A percentile compares a stretch with the other conserved stretches of the same genome.
Conservation (phyloP, 2,888 invertebrate genomes). For the Ferrisia virgata region DNA sequence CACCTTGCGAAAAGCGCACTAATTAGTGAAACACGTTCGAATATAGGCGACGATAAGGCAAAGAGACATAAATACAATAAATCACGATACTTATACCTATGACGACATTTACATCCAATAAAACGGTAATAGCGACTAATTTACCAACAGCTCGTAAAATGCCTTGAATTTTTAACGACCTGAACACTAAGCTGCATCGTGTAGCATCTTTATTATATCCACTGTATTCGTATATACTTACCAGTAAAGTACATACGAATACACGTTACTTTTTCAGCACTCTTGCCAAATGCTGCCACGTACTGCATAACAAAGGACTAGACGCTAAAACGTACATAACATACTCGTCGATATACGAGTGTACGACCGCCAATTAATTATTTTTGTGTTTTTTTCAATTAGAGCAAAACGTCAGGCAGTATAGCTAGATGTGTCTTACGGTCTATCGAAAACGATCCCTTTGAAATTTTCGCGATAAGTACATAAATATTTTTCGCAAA, state of each 20-base stretch:
- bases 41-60: too few relatives aligned
- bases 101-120: slow-evolving; percentile 3
- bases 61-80: background rate
- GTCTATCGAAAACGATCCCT: slow-evolving; percentile 7
- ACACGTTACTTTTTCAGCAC: too few relatives aligned
- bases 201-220: too few relatives aligned
- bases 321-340: background rate
- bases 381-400: slow-evolving; percentile 30
- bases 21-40: too few relatives aligned
- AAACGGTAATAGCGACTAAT: slow-evolving; percentile 16
- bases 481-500: background rate
- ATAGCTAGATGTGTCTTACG: background rate
- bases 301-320: background rate
- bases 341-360: background rate
- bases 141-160: slow-evolving; percentile 17
- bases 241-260: too few relatives aligned
- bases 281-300: background rate
- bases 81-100: background rate
- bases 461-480: background rate
- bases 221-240: too few relatives aligned
- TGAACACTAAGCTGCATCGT: background rate
- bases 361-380: slow-evolving; percentile 16
- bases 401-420: background rate
- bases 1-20: background rate
- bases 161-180: background rate